Conservation (phyloP, 2,888 invertebrate genomes). For the Cerceris rybyensis region DNA sequence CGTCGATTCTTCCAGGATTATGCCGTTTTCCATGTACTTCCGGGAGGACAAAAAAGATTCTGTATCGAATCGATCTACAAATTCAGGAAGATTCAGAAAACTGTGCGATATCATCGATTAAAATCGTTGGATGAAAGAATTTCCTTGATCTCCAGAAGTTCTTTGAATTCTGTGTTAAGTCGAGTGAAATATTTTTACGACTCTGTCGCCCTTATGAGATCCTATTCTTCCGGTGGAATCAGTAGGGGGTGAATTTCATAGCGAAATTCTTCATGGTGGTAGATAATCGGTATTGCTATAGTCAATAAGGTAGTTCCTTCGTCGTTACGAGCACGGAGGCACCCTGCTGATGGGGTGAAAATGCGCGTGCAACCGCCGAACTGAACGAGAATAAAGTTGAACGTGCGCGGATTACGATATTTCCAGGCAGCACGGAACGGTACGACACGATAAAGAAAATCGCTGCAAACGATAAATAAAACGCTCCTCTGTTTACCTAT, state of each 20-base stretch:
- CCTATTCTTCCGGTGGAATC: no score
- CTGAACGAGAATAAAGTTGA: neutral
- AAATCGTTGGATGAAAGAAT: no score
- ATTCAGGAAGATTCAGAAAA: neutral
- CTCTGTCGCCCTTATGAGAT: no score
- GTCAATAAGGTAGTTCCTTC: no score
- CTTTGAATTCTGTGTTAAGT: no score
- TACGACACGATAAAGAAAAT: neutral
- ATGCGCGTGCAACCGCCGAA: neutral
- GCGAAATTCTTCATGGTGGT: no score
- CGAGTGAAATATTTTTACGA: no score
- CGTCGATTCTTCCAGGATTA: slow-evolving; percentile 33
- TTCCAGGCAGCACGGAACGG: neutral
- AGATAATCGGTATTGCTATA: no score
- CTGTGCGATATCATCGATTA: neutral
- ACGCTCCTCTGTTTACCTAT: neutral
- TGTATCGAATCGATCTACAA: neutral
- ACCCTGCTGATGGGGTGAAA: neutral
- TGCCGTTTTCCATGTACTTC: neutral
- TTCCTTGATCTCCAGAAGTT: no score
- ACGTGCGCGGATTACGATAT: slow-evolving; percentile 9
- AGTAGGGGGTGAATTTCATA: no score
- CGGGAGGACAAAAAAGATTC: neutral
- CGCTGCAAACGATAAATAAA: neutral
- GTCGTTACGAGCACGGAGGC: no score